Percentiles rank a stretch among this genome's conserved stretches.
Conservation (phyloP, 2,888 invertebrate genomes). For the Serrognathus titanus region DNA sequence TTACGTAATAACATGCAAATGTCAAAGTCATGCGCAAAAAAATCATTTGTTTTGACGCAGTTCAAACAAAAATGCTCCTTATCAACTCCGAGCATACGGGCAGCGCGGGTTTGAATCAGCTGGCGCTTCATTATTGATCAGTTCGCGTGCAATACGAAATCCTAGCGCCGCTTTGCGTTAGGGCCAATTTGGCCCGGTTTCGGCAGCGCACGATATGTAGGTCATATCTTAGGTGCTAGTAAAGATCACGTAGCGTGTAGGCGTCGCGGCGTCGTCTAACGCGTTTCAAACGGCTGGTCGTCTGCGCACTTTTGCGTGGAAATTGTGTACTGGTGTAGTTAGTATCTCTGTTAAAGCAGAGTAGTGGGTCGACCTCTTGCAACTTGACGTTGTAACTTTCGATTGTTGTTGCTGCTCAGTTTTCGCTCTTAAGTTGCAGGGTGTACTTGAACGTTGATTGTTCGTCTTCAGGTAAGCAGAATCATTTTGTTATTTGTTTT, state of each 20-base stretch:
- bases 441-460: no score
- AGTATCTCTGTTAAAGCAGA: not conserved
- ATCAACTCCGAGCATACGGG: not conserved
- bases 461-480: no score
- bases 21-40: constrained; percentile 14
- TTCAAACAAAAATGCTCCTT: constrained; percentile 5
- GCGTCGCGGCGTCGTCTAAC: constrained; percentile 17
- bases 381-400: no score
- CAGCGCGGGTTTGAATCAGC: constrained; percentile 1
- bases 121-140: constrained; percentile 10
- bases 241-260: constrained; percentile 15
- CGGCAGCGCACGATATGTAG: constrained; percentile 20
- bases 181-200: constrained; percentile 12
- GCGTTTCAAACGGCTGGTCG: constrained; percentile 9
- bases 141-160: constrained; percentile 2
- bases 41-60: constrained; percentile 5
- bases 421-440: no score
- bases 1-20: not conserved
- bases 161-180: constrained; percentile 6
- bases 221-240: constrained; percentile 28
- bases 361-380: not conserved
- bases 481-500: no score
- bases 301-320: constrained; percentile 7
- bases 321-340: not conserved
- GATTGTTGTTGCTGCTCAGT: no score